A percentile compares a stretch with the other conserved stretches of the same genome.
phyloP scores from a whole-genome alignment of 2,113 vertebrate genomes.

The Sterrhoptilus dennistouni region DNA sequence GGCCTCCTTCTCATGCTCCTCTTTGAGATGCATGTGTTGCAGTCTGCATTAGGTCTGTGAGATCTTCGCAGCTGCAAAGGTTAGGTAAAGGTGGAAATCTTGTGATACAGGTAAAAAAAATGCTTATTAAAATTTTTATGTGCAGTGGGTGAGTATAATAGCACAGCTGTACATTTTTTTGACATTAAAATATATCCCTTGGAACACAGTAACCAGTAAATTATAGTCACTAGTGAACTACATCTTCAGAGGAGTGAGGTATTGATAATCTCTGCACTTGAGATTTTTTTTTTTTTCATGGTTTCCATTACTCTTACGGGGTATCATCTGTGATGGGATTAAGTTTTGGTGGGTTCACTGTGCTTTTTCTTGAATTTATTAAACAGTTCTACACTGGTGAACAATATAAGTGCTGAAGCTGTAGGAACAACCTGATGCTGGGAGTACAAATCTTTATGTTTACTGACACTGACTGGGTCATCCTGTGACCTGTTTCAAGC shows the following conservation, averaged over 20 bases:
- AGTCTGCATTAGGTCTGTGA: background rate
- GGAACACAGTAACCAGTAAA: background rate
- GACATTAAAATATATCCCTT: background rate
- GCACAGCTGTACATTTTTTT: background rate
- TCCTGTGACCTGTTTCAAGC: background rate
- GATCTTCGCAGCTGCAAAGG: background rate
- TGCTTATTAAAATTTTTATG: background rate
- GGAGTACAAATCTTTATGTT: background rate
- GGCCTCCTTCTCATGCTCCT: background rate
- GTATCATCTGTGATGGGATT: background rate
- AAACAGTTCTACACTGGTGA: background rate
- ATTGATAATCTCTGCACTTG: background rate
- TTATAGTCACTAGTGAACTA: background rate
- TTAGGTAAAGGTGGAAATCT: background rate
- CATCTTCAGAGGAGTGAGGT: background rate
- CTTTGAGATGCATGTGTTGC: background rate
- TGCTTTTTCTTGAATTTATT: background rate
- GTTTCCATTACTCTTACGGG: background rate
- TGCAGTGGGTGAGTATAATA: background rate
- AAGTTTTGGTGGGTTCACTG: background rate
- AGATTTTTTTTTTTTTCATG: background rate
- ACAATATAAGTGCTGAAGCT: background rate
- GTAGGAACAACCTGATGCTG: background rate
- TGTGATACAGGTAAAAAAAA: background rate
- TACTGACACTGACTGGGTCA: background rate